Evolutionary conservation across 35 echinoderm and acorn worm species (phyloP), one percentile per base, ranked within the genome.

Genomic region (Eucidaris tribuloides): DNA sequence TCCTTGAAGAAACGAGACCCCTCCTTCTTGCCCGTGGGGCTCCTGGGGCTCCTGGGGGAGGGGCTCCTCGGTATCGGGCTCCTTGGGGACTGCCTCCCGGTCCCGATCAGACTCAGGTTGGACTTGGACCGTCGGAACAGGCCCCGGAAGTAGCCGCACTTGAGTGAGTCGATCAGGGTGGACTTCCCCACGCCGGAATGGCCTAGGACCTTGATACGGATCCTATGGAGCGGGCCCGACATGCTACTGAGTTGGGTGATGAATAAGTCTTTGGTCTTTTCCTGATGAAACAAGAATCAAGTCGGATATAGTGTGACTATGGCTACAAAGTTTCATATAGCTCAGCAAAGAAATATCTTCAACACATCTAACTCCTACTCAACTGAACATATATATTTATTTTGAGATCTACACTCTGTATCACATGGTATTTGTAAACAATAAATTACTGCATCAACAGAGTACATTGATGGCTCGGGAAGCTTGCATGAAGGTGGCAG

Each of bases 131-230:
- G 62, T 24, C 91, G 77, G 64, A 99, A 84, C 7, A 99, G 87
- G 11, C 96, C 96, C 35, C 91, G 71, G 0, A 99, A 83, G 83
- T 90, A 93, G 52, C 96, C 96, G 50, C 96, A 99, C 62, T 99
- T 99, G 7, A 99, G 81, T 1, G 96, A 93, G 74, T 99, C 96
- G 22, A 93, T 88, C 58, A 99, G 83, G 9, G 90, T 76, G 45
- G 82, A 90, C 80, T 99, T 99, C 5, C 96, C 96, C 0, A 99
- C 96, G 2, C 96, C 96, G 49, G 88, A 83, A 33, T 99, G 96
- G 27, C 96, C 96, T 20, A 99, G 86, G 37, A 99, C 78, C 68
- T 93, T 93, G 49, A 99, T 6, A 28, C 91, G 79, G 31, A 89
- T 90, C 29, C 96, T 77, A 45, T 72, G 78, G 4, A 99, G 65